Base-by-base conservation (phyloP, 2,888 invertebrate species). In the Hypomecis atomaria region DNA sequence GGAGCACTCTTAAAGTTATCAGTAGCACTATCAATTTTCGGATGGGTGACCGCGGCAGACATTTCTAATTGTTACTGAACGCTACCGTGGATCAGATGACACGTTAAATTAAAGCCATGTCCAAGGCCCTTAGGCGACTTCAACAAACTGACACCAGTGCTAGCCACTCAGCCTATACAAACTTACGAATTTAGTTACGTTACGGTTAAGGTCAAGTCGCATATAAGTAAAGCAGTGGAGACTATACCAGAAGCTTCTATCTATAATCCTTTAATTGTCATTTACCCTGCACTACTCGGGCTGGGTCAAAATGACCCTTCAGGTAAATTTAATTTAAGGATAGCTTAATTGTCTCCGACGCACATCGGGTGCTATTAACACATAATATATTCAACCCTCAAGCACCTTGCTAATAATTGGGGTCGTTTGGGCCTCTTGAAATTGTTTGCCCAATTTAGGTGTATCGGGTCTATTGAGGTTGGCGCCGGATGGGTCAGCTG, bases 371-470 rank as follows among this genome's bases (percentile, higher is more conserved):
- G 78, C 74, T 86, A 90, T 90, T 90, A 91, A 88, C 91, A 90
- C 89, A 79, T 89, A 87, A 88, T 90, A 90, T 89, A 89, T 90
- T 89, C 81, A 86, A 87, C 88, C 89, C 88, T 82, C 83, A 85
- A 90, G 86, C 86, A 90, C 90, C 90, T 89, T 88, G 87, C 84
- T 89, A 90, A 89, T 91, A 90, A 91, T 90, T 89, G 88, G 87
- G 90, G 87, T 88, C 81, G 83, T 84, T 77, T 78, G 79, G 79
- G 74, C 82, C 82, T 59, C 77, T 81, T 82, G 75, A 80, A 79
- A 80, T 79, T 81, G 84, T 83, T 78, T 75, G 81, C 79, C 84
- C 88, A 88, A 89, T 88, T 88, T 85, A 81, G 81, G 83, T 81
- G 85, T 84, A 81, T 83, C 81, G 83, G 82, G 81, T 70, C 82